Percentiles rank a stretch among this genome's conserved stretches.
These are phyloP conservation scores for Enteromius treurensis DNA, from an alignment of 2,797 vertebrate genomes.

Conservation along the genomic window DNA sequence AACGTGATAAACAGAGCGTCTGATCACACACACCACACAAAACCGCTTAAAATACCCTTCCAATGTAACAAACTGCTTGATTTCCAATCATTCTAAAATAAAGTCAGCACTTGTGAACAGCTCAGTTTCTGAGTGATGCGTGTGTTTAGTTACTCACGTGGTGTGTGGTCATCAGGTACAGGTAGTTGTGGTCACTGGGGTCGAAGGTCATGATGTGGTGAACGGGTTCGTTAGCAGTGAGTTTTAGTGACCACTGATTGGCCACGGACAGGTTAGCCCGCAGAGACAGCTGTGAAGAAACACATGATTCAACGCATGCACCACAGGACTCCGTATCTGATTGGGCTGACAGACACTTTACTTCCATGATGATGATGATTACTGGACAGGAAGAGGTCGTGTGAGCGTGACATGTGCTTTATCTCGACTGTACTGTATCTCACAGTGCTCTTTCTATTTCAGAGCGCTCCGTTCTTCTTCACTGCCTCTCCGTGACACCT, in stretches of 20 bases:
- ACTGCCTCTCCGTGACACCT: background rate
- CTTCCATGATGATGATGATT: background rate
- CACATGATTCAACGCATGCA: conserved; percentile 13
- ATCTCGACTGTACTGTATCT: background rate
- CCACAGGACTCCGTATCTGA: background rate
- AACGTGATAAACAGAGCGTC: conserved; percentile 17
- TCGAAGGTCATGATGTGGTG: conserved; percentile 97
- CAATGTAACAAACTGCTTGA: background rate
- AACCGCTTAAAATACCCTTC: background rate
- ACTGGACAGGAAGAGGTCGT: background rate
- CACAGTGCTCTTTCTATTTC: background rate
- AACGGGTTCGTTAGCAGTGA: conserved; percentile 86
- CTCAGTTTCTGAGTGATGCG: no score
- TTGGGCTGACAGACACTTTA: no score
- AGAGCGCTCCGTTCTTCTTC: background rate
- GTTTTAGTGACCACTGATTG: conserved; percentile 81
- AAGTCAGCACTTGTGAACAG: background rate
- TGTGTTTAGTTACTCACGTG: conserved; percentile 80
- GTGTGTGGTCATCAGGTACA: conserved; percentile 95
- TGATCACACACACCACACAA: background rate
- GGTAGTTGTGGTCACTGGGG: conserved; percentile 87
- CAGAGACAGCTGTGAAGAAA: conserved; percentile 84
- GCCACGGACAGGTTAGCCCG: conserved; percentile 81
- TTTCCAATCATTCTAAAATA: background rate
- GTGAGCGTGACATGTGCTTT: background rate